Percentiles rank a stretch among this genome's conserved stretches.
Conservation (phyloP, 2,888 invertebrate species). For the Flexamia atlantica region DNA sequence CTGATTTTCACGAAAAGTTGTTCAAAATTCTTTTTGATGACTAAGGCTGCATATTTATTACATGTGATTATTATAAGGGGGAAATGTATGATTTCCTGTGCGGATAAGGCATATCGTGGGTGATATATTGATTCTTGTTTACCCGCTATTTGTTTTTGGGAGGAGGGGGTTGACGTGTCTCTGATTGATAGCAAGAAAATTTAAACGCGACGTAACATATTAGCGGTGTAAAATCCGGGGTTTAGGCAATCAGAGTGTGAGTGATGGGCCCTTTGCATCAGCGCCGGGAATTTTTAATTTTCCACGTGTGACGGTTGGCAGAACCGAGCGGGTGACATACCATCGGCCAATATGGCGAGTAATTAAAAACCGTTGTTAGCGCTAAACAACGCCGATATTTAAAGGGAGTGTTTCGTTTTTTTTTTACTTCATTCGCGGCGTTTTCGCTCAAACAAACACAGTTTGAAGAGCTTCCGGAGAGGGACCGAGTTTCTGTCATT, state of each 20-base stretch:
- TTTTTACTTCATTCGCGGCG: background rate
- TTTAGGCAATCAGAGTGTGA: slow-evolving; percentile 1
- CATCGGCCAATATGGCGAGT: slow-evolving; percentile 43
- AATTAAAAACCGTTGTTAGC: slow-evolving; percentile 30
- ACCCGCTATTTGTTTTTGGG: background rate
- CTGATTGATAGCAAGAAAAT: slow-evolving; percentile 38
- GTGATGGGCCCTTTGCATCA: slow-evolving; percentile 1
- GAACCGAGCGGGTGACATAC: slow-evolving; percentile 17
- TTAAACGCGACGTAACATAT: slow-evolving; percentile 38
- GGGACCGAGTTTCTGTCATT: background rate
- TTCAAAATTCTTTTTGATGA: too few species aligned
- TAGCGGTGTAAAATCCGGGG: slow-evolving; percentile 29
- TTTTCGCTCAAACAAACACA: background rate
- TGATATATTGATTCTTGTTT: slow-evolving; percentile 29
- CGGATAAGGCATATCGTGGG: background rate
- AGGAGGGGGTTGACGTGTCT: background rate
- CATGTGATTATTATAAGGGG: too few species aligned
- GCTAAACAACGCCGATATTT: background rate
- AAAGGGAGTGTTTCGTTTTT: slow-evolving; percentile 31
- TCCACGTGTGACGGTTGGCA: slow-evolving; percentile 40
- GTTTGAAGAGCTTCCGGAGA: background rate
- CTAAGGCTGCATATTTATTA: too few species aligned
- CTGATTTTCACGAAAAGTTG: too few species aligned
- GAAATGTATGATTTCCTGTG: background rate
- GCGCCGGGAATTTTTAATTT: slow-evolving; percentile 21